Evolutionary conservation across 2,888 invertebrate species (phyloP).

Genomic region (Allolobophora icterica): DNA sequence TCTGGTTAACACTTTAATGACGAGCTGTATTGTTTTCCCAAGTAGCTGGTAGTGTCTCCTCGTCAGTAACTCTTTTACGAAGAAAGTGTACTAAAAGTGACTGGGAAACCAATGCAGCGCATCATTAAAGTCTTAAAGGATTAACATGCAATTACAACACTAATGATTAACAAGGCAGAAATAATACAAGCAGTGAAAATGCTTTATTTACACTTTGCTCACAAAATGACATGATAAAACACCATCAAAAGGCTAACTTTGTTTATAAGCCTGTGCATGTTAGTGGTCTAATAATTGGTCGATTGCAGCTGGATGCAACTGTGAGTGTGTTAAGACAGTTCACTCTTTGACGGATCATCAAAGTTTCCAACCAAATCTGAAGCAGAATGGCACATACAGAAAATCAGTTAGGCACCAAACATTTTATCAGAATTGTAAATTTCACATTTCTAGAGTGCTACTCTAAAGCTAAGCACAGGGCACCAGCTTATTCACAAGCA

Average conservation of each 20-base stretch:
- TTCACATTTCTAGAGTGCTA: too few species aligned
- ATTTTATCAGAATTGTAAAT: too few species aligned
- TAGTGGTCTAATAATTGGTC: neutral
- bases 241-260: neutral
- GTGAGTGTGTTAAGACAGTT: constrained; percentile 66
- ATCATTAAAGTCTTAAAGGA: too few species aligned
- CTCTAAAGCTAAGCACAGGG: too few species aligned
- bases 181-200: neutral
- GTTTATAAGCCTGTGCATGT: neutral
- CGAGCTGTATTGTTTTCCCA: too few species aligned
- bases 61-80: too few species aligned
- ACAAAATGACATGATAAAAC: neutral
- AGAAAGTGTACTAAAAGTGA: too few species aligned
- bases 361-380: constrained; percentile 93
- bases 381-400: neutral
- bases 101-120: too few species aligned
- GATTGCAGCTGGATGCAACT: neutral
- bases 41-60: too few species aligned
- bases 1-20: too few species aligned
- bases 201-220: neutral
- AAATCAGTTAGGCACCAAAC: neutral
- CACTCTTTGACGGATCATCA: constrained; percentile 94
- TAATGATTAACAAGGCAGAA: too few species aligned
- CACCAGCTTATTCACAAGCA: too few species aligned
- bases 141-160: neutral